A percentile compares a stretch with the other conserved stretches of the same genome.
These are phyloP conservation scores for Ernsta delagoae DNA, from an alignment of 2,888 invertebrate species.

Conservation along the genomic window DNA sequence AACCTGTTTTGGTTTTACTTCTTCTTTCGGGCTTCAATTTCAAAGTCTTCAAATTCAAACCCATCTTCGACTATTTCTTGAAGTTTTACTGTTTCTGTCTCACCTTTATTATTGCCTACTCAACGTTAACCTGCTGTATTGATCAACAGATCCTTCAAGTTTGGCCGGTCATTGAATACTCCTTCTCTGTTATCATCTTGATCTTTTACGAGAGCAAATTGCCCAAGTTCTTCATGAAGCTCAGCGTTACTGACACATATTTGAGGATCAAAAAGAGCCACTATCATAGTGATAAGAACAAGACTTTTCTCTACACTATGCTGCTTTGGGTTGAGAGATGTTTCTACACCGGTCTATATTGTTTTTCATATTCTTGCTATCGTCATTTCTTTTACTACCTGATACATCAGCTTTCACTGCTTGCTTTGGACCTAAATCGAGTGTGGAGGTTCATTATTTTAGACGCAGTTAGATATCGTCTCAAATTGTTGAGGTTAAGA, in stretches of 20 bases:
- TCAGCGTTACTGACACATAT: conserved; percentile 57
- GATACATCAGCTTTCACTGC: conserved; percentile 57
- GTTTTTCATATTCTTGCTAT: conserved; percentile 53
- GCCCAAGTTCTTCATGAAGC: conserved; percentile 51
- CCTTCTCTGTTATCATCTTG: conserved; percentile 53
- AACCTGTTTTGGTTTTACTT: conserved; percentile 55
- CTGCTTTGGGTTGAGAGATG: conserved; percentile 58
- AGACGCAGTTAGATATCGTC: conserved; percentile 62
- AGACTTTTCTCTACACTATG: conserved; percentile 49
- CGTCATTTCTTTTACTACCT: conserved; percentile 49
- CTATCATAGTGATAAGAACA: conserved; percentile 50
- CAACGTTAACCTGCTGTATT: conserved; percentile 57
- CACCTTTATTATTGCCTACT: conserved; percentile 48
- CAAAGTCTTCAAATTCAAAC: conserved; percentile 52
- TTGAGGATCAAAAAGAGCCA: conserved; percentile 58
- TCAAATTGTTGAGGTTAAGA: conserved; percentile 60
- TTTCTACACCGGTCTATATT: conserved; percentile 56
- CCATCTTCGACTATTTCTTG: conserved; percentile 44
- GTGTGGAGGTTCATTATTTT: conserved; percentile 70
- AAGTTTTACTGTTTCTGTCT: conserved; percentile 57
- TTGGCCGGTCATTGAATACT: conserved; percentile 67
- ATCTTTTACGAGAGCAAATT: conserved; percentile 56
- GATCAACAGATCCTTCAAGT: conserved; percentile 51
- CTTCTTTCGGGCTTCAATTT: conserved; percentile 68
- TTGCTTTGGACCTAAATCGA: conserved; percentile 67